phyloP scores from a whole-genome alignment of 2,797 vertebrate species.

The Gastrophryne carolinensis region DNA sequence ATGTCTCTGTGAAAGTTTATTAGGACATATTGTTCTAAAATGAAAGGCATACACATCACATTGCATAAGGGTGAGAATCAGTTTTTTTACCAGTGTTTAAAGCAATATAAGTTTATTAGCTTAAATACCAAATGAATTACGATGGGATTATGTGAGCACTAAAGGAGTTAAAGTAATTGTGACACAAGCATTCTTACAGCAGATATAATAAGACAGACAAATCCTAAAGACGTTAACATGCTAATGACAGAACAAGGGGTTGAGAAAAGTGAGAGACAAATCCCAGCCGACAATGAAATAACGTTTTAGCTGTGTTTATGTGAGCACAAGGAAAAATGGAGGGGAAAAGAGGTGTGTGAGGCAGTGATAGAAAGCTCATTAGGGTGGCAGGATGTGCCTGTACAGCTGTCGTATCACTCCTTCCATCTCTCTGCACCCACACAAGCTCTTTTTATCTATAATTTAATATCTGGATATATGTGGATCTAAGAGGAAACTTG shows the following conservation, averaged over 20 bases:
- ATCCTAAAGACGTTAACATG: slow-evolving; percentile 24
- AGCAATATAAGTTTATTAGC: slow-evolving; percentile 38
- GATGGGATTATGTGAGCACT: slow-evolving; percentile 33
- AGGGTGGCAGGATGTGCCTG: slow-evolving; percentile 39
- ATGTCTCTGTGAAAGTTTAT: neutral
- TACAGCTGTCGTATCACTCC: slow-evolving; percentile 48
- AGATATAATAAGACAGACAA: slow-evolving; percentile 37
- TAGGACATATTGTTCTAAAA: neutral
- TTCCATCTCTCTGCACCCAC: slow-evolving; percentile 52
- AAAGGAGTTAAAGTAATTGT: slow-evolving; percentile 51
- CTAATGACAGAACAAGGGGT: slow-evolving; percentile 31
- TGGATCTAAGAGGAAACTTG: slow-evolving; percentile 54
- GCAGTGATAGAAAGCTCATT: slow-evolving; percentile 42
- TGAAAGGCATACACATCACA: neutral
- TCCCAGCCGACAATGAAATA: slow-evolving; percentile 43
- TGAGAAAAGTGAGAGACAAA: neutral
- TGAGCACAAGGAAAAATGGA: slow-evolving; percentile 38
- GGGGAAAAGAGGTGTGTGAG: slow-evolving; percentile 23
- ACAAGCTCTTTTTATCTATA: slow-evolving; percentile 53
- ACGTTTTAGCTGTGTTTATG: slow-evolving; percentile 48
- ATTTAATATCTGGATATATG: slow-evolving; percentile 54
- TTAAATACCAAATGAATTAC: slow-evolving; percentile 38
- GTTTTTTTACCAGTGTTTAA: slow-evolving; percentile 17
- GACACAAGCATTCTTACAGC: slow-evolving; percentile 12
- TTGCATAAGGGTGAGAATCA: slow-evolving; percentile 1